phyloP scores from a whole-genome alignment of 2,113 vertebrate species.

The Dissostichus mawsoni region DNA sequence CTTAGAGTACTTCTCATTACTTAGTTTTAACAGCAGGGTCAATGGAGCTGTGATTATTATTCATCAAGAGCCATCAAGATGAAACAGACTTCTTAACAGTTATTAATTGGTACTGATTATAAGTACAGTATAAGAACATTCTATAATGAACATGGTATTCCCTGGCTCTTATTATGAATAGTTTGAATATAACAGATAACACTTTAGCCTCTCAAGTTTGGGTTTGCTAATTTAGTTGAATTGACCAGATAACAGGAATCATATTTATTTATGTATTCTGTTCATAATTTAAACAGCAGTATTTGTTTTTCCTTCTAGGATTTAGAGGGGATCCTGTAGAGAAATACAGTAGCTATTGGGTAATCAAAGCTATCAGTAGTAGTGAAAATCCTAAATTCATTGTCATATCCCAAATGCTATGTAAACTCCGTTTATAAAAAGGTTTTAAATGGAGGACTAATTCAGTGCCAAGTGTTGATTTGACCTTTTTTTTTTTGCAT shows the following conservation, averaged over 20 bases:
- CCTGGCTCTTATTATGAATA: too few species aligned
- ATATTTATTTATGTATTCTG: not conserved
- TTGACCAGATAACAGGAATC: conserved; percentile 1
- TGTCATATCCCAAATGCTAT: conserved; percentile 30
- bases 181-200: not conserved
- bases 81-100: not conserved
- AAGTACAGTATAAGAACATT: not conserved
- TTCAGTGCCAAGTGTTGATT: conserved; percentile 12
- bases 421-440: conserved; percentile 24
- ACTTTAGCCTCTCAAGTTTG: not conserved
- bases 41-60: not conserved
- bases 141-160: not conserved
- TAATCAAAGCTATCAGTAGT: conserved; percentile 35
- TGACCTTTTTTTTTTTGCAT: conserved; percentile 43
- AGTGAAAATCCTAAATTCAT: conserved; percentile 22
- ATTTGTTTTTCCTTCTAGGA: not conserved
- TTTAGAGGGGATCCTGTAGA: not conserved
- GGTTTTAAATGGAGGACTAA: conserved; percentile 31
- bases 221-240: not conserved
- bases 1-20: not conserved
- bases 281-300: not conserved
- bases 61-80: not conserved
- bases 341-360: not conserved
- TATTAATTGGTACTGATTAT: not conserved
- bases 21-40: not conserved